These are phyloP conservation scores for Cheirogaleus medius DNA, from an alignment of 2,113 vertebrate genomes.

Conservation along the genomic window DNA sequence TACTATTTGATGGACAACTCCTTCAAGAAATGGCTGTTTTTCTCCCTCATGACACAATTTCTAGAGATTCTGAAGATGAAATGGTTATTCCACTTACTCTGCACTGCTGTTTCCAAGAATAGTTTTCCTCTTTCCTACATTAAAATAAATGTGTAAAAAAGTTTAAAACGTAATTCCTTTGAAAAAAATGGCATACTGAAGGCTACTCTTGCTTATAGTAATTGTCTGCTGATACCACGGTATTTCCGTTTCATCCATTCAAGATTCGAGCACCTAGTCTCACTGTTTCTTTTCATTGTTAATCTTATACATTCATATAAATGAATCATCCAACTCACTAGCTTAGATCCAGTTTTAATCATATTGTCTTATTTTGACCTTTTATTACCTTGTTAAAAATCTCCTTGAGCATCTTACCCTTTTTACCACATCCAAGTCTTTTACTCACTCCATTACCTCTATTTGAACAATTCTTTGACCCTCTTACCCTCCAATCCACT, in stretches of 20 bases:
- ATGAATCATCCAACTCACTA: not conserved
- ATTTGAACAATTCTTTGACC: not conserved
- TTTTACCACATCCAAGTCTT: not conserved
- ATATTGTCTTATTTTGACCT: not conserved
- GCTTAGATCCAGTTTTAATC: not conserved
- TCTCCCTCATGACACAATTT: not conserved
- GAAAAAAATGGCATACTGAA: not conserved
- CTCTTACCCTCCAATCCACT: fast-evolving
- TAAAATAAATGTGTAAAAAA: not conserved
- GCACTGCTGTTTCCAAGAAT: not conserved
- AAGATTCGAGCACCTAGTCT: not conserved
- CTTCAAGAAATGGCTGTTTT: not conserved
- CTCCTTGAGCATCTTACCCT: not conserved
- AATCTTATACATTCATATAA: not conserved
- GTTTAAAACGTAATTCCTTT: not conserved
- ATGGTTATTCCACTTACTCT: too few species aligned
- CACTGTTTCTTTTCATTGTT: not conserved
- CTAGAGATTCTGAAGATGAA: not conserved
- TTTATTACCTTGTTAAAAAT: not conserved
- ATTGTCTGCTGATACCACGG: too few species aligned
- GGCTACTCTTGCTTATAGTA: not conserved
- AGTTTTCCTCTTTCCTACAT: not conserved
- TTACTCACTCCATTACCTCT: not conserved
- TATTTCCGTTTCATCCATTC: not conserved
- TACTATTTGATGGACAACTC: not conserved